phyloP scores from a whole-genome alignment of 2,888 invertebrate genomes.

The Dicyrtoma fusca region DNA sequence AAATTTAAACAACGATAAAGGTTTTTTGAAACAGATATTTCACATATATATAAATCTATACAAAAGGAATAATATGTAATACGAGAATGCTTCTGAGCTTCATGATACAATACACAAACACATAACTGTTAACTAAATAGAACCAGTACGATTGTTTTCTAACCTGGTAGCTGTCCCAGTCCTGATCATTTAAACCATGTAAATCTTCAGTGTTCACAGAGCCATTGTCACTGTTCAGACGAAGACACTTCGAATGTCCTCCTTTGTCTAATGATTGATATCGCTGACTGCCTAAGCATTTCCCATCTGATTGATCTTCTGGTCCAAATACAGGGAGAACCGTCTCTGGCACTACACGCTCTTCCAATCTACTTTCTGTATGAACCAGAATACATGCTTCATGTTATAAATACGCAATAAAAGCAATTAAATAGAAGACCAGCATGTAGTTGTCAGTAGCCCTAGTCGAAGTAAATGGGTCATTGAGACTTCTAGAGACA shows the following conservation, averaged over 20 bases:
- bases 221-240: slow-evolving; percentile 50
- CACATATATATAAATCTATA: no score
- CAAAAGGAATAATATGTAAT: not conserved
- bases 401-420: slow-evolving; percentile 1
- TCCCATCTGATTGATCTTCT: slow-evolving; percentile 14
- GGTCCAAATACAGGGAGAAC: slow-evolving; percentile 18
- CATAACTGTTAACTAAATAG: no score
- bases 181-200: slow-evolving; percentile 47
- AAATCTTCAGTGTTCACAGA: slow-evolving; percentile 53
- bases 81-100: no score
- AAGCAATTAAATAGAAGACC: not conserved
- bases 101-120: no score
- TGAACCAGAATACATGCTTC: no score
- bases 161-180: slow-evolving; percentile 57
- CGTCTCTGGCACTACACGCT: slow-evolving; percentile 32
- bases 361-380: slow-evolving; percentile 34
- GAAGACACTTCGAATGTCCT: slow-evolving; percentile 39
- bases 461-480: no score
- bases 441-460: not conserved
- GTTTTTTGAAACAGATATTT: no score
- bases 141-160: slow-evolving; percentile 5
- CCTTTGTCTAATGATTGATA: not conserved
- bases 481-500: not conserved
- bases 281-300: not conserved
- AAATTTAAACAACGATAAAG: no score